Conservation (phyloP, 2,888 invertebrate genomes). For the Amblyjoppa proteus region DNA sequence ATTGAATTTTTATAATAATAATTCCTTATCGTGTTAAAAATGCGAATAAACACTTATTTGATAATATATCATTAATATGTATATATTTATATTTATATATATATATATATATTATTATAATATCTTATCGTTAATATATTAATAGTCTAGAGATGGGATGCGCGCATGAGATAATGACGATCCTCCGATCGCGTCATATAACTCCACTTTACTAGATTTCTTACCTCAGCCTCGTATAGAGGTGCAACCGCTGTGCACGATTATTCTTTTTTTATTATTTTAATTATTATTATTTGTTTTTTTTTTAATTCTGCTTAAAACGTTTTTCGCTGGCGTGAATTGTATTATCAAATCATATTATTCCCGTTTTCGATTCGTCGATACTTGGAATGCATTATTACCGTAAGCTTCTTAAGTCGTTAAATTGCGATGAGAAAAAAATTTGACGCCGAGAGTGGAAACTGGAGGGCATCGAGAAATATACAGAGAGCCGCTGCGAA, state of each 20-base stretch:
- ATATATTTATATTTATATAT: constrained; percentile 71
- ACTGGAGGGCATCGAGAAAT: constrained; percentile 37
- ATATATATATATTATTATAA: constrained; percentile 82
- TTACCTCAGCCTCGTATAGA: constrained; percentile 71
- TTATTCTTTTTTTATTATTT: constrained; percentile 38
- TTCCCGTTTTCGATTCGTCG: constrained; percentile 50
- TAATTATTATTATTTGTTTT: constrained; percentile 37
- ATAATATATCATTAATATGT: constrained; percentile 76
- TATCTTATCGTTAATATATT: constrained; percentile 82
- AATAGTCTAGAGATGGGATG: constrained; percentile 83
- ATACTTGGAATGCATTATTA: constrained; percentile 68
- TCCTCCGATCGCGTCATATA: constrained; percentile 69
- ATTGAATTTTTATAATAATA: constrained; percentile 84
- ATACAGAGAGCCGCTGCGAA: constrained; percentile 4
- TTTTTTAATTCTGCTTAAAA: constrained; percentile 47
- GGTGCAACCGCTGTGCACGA: constrained; percentile 51
- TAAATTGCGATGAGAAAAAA: constrained; percentile 58
- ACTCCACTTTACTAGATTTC: constrained; percentile 65
- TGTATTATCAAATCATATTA: constrained; percentile 51
- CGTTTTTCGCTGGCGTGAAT: constrained; percentile 39
- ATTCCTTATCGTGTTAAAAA: constrained; percentile 84
- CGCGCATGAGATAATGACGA: constrained; percentile 77
- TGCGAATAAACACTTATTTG: constrained; percentile 84
- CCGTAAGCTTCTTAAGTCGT: constrained; percentile 49
- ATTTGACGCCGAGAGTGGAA: constrained; percentile 48